phyloP scores from a whole-genome alignment of 2,797 vertebrate genomes.

The Acanthurus leucopareius region DNA sequence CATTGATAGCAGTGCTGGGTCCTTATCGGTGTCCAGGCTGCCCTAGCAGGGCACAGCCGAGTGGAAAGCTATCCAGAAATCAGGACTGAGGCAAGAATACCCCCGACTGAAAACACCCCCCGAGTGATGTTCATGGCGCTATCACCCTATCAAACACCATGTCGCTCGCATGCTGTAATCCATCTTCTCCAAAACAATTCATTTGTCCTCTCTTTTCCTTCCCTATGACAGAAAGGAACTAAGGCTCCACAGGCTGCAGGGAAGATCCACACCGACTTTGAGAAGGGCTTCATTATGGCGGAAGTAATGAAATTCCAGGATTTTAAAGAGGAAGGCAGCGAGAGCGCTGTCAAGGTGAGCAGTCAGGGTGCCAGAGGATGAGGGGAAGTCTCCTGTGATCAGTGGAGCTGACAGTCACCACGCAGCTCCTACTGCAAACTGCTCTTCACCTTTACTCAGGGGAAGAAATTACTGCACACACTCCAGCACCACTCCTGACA shows the following conservation, averaged over 20 bases:
- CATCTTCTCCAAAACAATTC: conserved; percentile 91
- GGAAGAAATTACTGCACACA: conserved; percentile 87
- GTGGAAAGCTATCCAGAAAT: conserved; percentile 84
- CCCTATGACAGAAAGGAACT: conserved; percentile 92
- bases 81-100: conserved; percentile 74
- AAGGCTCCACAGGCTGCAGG: conserved; percentile 95
- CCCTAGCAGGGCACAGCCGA: conserved; percentile 78
- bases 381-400: conserved; percentile 85
- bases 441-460: conserved; percentile 84
- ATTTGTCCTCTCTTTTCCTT: conserved; percentile 85
- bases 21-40: conserved; percentile 87
- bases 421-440: conserved; percentile 78
- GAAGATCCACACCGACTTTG: conserved; percentile 94
- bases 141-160: conserved; percentile 82
- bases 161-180: conserved; percentile 83
- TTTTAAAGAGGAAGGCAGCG: conserved; percentile 96
- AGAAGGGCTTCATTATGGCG: conserved; percentile 98
- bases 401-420: conserved; percentile 83
- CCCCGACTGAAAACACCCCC: conserved; percentile 75
- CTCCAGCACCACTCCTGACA: conserved; percentile 82
- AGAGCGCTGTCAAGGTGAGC: conserved; percentile 96
- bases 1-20: conserved; percentile 86
- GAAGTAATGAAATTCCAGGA: conserved; percentile 98
- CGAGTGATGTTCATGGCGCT: conserved; percentile 72
- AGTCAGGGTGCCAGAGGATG: conserved; percentile 89